These are phyloP conservation scores for Drosophila differens DNA, from an alignment of 2,888 invertebrate genomes.

Conservation along the genomic window DNA sequence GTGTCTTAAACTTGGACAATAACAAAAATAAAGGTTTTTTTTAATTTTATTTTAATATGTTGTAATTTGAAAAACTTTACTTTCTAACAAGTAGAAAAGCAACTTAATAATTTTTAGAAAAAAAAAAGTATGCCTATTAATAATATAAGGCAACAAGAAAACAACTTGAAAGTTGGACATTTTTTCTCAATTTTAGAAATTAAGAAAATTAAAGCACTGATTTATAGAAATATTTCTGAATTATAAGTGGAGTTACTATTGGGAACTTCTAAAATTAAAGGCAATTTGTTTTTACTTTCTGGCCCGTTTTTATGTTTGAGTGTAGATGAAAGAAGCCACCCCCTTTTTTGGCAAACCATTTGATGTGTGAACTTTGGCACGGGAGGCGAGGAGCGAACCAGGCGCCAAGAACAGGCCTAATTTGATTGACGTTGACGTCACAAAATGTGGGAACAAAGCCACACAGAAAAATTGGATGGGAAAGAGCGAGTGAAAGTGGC, in stretches of 20 bases:
- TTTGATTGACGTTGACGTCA: constrained; percentile 74
- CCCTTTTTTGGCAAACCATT: constrained; percentile 43
- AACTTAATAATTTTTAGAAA: neutral
- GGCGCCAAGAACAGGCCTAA: constrained; percentile 54
- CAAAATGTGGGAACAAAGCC: constrained; percentile 64
- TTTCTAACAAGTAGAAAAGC: neutral
- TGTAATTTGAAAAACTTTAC: neutral
- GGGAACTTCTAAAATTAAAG: neutral
- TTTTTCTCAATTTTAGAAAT: neutral
- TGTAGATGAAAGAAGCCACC: constrained; percentile 29
- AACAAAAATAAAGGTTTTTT: too few species aligned
- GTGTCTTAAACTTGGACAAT: neutral
- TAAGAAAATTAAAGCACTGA: neutral
- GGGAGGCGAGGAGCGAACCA: constrained; percentile 6
- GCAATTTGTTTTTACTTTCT: neutral
- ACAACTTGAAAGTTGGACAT: neutral
- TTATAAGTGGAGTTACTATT: neutral
- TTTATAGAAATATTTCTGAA: neutral
- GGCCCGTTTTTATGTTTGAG: neutral
- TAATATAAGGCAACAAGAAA: neutral
- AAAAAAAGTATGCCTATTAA: too few species aligned
- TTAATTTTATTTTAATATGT: too few species aligned
- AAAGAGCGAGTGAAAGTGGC: constrained; percentile 56
- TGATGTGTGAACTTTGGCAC: constrained; percentile 74
- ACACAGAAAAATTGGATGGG: constrained; percentile 20